A percentile compares a stretch with the other conserved stretches of the same genome.
Conservation (phyloP, 1,140 invertebrate genomes). For the Dreissena rostriformis region DNA sequence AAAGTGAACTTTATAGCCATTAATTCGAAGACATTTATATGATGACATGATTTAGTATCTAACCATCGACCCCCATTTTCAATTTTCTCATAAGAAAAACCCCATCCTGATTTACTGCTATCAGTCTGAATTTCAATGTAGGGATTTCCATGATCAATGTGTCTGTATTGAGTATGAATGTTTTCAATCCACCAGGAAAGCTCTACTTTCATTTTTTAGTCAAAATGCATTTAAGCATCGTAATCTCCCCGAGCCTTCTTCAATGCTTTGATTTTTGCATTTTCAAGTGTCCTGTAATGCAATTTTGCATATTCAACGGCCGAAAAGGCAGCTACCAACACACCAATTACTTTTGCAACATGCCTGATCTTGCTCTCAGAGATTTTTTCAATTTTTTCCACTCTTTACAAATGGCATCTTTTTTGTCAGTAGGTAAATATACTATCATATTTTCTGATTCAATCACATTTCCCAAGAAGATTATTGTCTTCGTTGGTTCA, state of each 20-base stretch:
- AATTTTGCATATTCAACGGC: conserved; percentile 36
- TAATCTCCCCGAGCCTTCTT: neutral
- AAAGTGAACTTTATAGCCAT: conserved; percentile 29
- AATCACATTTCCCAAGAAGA: too few species aligned
- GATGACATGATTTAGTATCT: conserved; percentile 10
- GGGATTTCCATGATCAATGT: neutral
- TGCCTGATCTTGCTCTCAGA: neutral
- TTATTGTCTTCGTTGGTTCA: too few species aligned
- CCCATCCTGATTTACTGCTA: neutral
- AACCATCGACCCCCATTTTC: conserved; percentile 41
- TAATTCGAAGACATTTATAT: conserved; percentile 55
- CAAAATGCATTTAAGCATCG: conserved; percentile 20
- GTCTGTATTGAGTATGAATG: neutral
- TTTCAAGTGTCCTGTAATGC: conserved; percentile 16
- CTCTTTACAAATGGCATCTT: neutral
- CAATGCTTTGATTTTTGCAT: neutral
- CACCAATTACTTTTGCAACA: conserved; percentile 21
- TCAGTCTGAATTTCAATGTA: conserved; percentile 17
- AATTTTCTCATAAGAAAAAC: neutral
- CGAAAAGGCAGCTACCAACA: conserved; percentile 29
- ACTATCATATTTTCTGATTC: conserved; percentile 52
- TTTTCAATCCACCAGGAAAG: conserved; percentile 25
- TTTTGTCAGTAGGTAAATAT: conserved; percentile 30
- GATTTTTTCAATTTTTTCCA: neutral
- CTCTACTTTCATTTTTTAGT: neutral